Evolutionary conservation across 1,140 invertebrate species (phyloP).

Genomic region (Pantala flavescens): DNA sequence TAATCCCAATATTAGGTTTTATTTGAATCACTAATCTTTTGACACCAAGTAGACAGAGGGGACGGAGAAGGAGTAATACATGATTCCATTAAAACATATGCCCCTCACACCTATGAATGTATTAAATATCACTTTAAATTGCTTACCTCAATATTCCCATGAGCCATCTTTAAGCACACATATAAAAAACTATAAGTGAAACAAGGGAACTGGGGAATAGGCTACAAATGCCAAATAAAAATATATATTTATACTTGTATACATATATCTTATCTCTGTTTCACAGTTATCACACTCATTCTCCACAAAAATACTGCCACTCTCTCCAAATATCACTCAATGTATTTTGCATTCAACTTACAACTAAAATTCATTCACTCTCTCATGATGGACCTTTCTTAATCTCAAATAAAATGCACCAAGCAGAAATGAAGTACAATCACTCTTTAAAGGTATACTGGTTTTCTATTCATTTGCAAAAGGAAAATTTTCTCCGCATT

Average conservation of each 20-base stretch:
- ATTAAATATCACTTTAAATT: not conserved
- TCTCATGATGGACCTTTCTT: not conserved
- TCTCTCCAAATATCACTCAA: not conserved
- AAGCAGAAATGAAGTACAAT: not conserved
- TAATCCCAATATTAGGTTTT: not conserved
- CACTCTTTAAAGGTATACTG: not conserved
- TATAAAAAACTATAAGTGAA: not conserved
- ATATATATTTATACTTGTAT: not conserved
- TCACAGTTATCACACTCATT: not conserved
- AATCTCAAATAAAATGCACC: not conserved
- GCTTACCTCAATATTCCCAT: not conserved
- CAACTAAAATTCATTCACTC: not conserved
- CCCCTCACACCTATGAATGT: not conserved
- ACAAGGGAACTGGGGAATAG: not conserved
- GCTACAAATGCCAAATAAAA: not conserved
- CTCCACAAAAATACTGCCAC: not conserved
- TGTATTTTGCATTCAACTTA: not conserved
- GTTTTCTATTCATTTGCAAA: too few relatives aligned
- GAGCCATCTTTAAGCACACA: not conserved
- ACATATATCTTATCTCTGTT: not conserved
- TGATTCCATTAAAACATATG: not conserved
- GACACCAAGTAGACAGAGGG: not conserved
- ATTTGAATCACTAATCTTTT: not conserved
- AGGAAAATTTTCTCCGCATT: too few relatives aligned
- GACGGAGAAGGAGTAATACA: not conserved